Evolutionary conservation across 2,888 invertebrate genomes (phyloP).

Genomic region (Halocaridina rubra): DNA sequence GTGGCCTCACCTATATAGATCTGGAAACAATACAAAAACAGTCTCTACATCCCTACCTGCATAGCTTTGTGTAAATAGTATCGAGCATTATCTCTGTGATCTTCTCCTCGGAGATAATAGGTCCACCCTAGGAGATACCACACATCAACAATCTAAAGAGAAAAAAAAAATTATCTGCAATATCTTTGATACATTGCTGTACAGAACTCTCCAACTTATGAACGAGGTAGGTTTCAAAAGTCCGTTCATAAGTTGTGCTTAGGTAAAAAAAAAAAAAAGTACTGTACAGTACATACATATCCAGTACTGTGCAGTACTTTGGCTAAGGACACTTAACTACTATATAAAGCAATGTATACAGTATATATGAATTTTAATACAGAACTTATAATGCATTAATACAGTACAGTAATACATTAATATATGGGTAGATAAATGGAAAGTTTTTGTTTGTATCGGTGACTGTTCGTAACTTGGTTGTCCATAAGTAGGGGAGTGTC

Average conservation of each 20-base stretch:
- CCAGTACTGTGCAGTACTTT: no score
- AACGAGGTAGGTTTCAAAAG: not conserved
- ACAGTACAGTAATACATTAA: no score
- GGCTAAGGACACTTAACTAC: no score
- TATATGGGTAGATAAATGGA: no score
- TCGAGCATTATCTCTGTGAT: slow-evolving; percentile 22
- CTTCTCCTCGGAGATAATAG: slow-evolving; percentile 67
- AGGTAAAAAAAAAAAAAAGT: not conserved
- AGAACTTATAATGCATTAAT: no score
- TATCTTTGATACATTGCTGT: not conserved
- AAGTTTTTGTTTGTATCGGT: no score
- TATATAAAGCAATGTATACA: no score
- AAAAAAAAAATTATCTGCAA: not conserved
- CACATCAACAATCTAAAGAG: slow-evolving; percentile 68
- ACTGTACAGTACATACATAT: not conserved
- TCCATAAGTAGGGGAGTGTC: no score
- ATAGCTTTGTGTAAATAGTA: slow-evolving; percentile 35
- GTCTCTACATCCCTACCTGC: slow-evolving; percentile 9
- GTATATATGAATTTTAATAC: no score
- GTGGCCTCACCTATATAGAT: no score
- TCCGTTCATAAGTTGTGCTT: no score
- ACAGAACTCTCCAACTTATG: not conserved
- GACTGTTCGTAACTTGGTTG: no score
- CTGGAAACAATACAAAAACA: not conserved
- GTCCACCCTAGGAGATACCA: slow-evolving; percentile 71